These are phyloP conservation scores for Caenorhabditis japonica DNA, from an alignment of 2,888 invertebrate genomes.

Conservation along the genomic window DNA sequence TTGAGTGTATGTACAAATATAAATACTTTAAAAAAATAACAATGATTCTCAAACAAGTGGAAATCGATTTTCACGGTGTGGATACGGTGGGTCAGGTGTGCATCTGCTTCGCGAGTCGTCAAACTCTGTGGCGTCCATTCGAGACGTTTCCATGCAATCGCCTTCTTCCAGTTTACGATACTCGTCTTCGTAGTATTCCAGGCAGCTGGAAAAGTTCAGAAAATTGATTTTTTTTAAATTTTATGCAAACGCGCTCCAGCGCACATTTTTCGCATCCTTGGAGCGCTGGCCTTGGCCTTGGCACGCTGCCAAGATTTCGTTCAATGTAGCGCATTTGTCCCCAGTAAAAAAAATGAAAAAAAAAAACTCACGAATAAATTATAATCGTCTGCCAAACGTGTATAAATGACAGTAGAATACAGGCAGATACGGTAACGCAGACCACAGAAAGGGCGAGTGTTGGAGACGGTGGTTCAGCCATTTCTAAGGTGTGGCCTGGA, in stretches of 20 bases:
- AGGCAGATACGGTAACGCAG: conserved; percentile 65
- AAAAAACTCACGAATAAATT: conserved; percentile 65
- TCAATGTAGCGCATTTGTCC: too few species aligned
- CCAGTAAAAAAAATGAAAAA: conserved; percentile 9
- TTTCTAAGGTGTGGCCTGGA: conserved; percentile 59
- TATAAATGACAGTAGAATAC: conserved; percentile 67
- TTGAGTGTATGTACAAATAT: too few species aligned
- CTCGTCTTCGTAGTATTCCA: conserved; percentile 65
- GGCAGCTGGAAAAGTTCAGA: conserved; percentile 49
- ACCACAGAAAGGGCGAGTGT: conserved; percentile 56
- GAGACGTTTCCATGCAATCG: conserved; percentile 42
- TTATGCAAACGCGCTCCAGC: too few species aligned
- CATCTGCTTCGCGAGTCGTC: conserved; percentile 33
- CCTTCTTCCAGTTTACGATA: conserved; percentile 53
- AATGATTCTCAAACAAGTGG: conserved; percentile 24
- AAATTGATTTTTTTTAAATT: background rate
- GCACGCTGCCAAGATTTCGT: background rate
- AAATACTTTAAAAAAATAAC: conserved; percentile 3
- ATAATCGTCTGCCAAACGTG: conserved; percentile 72
- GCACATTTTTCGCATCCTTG: too few species aligned
- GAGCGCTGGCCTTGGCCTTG: background rate
- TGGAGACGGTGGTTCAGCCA: conserved; percentile 53
- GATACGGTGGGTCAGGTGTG: conserved; percentile 37
- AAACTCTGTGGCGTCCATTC: conserved; percentile 41
- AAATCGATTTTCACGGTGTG: conserved; percentile 27